Evolutionary conservation across 2,888 invertebrate genomes (phyloP), one percentile per base, ranked within the genome.

Genomic region (Elysia crispata): DNA sequence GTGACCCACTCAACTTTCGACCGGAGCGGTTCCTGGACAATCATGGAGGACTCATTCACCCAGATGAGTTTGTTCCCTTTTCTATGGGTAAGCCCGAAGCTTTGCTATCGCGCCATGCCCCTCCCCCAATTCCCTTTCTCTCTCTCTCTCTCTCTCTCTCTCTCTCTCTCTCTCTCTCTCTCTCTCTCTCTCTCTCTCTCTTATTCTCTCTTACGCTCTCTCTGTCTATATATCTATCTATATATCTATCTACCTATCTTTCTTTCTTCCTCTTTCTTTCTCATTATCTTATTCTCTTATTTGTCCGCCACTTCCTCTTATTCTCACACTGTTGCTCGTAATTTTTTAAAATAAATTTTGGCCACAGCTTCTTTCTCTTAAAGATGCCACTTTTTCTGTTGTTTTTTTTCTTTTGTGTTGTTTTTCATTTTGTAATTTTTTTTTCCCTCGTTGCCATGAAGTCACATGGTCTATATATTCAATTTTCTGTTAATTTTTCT

Each of bases 11-110:
- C 23, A 60, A 67, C 33, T 90, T 89, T 76, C 74, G 83, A 15
- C 90, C 90, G 11, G 86, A 88, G 54, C 80, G 87, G 18, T 89
- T 88, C 80, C 82, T 90, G 1, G 82, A 82, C 41, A 77, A 67
- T 28, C 78, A 83, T 1, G 84, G 83, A 25, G 80, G 79, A 30
- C 20, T 82, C 20, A 49, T 60, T 0, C 64, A 77, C 23, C 80
- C 78, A 1, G 83, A 83, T 11, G 79, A 84, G 73, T 81, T 84
- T 50, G 81, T 86, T 30, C 83, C 86, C 0, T 86, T 86, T 50
- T 81, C 82, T 13, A 76, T 85, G 5, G 86, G 85, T 83, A 70
- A 82, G 80, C 11, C 41, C 41, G 11, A 11, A 41, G 3, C 3
- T 6, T 8, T 15, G 60, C 15, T 8, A n/a, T 60, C 6, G n/a